Evolutionary conservation across 2,113 vertebrate species (phyloP).

Genomic region (Saccopteryx leptura): DNA sequence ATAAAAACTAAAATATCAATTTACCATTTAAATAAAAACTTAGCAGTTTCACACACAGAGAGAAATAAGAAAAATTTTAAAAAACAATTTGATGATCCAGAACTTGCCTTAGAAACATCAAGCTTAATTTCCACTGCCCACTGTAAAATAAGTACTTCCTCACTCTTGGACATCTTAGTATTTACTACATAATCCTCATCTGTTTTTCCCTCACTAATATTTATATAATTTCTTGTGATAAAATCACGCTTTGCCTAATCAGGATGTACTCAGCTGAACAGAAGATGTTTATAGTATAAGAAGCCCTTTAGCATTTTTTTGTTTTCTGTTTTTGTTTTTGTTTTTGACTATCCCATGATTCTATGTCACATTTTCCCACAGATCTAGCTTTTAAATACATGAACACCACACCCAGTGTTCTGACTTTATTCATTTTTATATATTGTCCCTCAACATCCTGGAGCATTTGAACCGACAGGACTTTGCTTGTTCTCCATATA

Average conservation of each 20-base stretch:
- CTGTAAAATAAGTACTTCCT: conserved; percentile 50
- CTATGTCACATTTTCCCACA: conserved; percentile 54
- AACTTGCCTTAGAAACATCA: neutral
- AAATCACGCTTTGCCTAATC: neutral
- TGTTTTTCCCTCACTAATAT: conserved; percentile 41
- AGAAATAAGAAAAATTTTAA: neutral
- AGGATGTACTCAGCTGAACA: neutral
- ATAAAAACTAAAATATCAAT: conserved; percentile 16
- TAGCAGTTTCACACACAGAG: neutral
- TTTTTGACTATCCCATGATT: neutral
- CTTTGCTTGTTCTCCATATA: conserved; percentile 66
- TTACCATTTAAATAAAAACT: neutral
- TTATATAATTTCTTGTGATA: conserved; percentile 53
- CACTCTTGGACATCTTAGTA: conserved; percentile 24
- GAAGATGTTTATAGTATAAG: conserved; percentile 12
- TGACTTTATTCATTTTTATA: conserved; percentile 68
- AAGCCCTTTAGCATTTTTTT: conserved; percentile 42
- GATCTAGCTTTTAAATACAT: conserved; percentile 71
- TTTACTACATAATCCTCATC: conserved; percentile 55
- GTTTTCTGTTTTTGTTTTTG: conserved; percentile 51
- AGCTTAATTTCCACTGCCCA: conserved; percentile 37
- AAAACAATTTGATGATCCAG: neutral
- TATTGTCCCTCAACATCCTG: conserved; percentile 60
- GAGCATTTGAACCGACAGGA: conserved; percentile 61
- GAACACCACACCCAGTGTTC: conserved; percentile 32